Base-by-base conservation (phyloP, 1,140 invertebrate genomes). In the Aphaenogaster floridana region DNA sequence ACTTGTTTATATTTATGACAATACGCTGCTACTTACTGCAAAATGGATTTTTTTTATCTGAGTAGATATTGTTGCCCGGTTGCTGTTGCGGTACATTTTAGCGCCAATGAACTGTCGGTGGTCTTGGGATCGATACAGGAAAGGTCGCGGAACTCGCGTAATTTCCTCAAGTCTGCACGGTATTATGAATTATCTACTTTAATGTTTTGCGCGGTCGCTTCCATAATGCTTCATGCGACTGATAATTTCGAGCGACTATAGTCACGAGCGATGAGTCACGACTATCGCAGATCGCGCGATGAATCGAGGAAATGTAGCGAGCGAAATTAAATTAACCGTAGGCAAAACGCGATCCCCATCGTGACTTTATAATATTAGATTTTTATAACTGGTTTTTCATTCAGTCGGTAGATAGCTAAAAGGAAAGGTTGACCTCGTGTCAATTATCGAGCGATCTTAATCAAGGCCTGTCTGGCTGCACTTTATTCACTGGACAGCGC, bases 391-490 rank as follows among this genome's bases (percentile, higher is more conserved):
- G 36, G 48, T 69, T 69, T 68, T 81, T 69, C 21, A 36, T 69
- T 21, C 15, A 15, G 13, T 42, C 45, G 48, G 1, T 34, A 34
- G 57, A 78, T 34, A 74, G 34, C 34, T 36, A 71, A 42, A 69
- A 71, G 45, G 5, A 45, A 71, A 45, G 34, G n/a, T 48, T 6
- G 13, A 66, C 11, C 45, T 2, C 3, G 17, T 34, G 78, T 83
- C 80, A 83, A 61, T 74, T 83, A 59, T 83, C 68, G 15, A 48
- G 61, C 84, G 34, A 81, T 83, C 52, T 76, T 83, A 87, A 89
- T 89, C 84, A 54, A 48, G 68, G 9, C 36, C 21, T 45, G 50
- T 83, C 50, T 50, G 17, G 3, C 54, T 54, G 76, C 36, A 36
- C 69, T 81, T 86, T 76, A 52, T 68, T 17, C 59, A 17, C 15